Evolutionary conservation across 2,888 invertebrate genomes (phyloP).

Genomic region (Ptycholaimellus sp.): DNA sequence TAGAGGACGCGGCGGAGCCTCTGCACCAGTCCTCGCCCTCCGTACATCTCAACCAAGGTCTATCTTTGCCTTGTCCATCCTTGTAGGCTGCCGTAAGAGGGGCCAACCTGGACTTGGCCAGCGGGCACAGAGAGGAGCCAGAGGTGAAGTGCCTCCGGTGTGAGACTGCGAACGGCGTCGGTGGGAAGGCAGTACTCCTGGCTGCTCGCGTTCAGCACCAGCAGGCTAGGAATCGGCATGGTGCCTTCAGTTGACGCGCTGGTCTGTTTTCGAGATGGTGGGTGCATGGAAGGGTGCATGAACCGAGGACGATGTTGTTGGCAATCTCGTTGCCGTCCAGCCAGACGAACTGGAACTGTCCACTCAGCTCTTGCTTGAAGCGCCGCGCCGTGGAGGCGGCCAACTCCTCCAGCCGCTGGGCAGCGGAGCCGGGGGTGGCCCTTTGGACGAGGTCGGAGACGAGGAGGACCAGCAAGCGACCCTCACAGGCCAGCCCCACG

Average conservation of each 20-base stretch:
- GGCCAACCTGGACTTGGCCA: slow-evolving; percentile 6
- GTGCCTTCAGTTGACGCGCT: no score
- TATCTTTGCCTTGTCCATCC: slow-evolving; percentile 9
- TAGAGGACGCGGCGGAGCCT: slow-evolving; percentile 35
- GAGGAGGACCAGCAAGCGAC: slow-evolving; percentile 17
- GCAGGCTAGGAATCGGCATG: slow-evolving; percentile 51
- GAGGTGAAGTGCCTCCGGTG: slow-evolving; percentile 11
- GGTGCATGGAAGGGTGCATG: slow-evolving; percentile 46
- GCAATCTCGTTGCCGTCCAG: slow-evolving; percentile 64
- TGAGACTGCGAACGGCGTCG: slow-evolving; percentile 39
- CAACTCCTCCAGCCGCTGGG: not conserved
- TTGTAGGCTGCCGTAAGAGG: slow-evolving; percentile 7
- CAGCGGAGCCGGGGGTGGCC: not conserved
- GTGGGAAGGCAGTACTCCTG: slow-evolving; percentile 74
- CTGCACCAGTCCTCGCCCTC: slow-evolving; percentile 10
- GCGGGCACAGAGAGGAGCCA: slow-evolving; percentile 10
- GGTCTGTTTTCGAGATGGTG: no score
- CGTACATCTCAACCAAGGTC: not conserved
- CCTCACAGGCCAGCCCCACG: slow-evolving; percentile 14
- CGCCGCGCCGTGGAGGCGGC: not conserved
- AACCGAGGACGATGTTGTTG: slow-evolving; percentile 72
- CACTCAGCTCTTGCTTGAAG: slow-evolving; percentile 11
- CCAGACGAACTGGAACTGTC: slow-evolving; percentile 78
- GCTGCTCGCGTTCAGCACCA: slow-evolving; percentile 71
- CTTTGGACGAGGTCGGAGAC: slow-evolving; percentile 10